These are phyloP conservation scores for Pseudorasbora parva DNA, from an alignment of 2,113 vertebrate genomes.

Conservation along the genomic window DNA sequence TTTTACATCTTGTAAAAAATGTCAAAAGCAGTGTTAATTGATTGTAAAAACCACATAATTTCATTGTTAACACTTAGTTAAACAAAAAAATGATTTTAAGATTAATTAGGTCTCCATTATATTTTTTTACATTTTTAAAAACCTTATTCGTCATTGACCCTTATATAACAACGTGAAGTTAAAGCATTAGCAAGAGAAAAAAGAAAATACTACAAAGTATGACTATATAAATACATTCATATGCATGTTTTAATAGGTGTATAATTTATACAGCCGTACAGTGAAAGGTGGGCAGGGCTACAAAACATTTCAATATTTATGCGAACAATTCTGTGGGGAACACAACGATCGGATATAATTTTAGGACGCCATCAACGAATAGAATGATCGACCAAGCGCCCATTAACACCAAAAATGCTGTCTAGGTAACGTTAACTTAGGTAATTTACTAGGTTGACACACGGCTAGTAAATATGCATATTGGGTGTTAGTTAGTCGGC, in stretches of 20 bases:
- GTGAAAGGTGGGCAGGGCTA: background rate
- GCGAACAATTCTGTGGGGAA: background rate
- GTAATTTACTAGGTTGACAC: background rate
- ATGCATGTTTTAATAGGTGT: background rate
- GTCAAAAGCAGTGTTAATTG: no score
- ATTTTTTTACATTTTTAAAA: no score
- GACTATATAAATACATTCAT: background rate
- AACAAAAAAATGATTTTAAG: no score
- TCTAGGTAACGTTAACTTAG: no score
- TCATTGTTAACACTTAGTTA: no score
- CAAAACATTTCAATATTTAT: background rate
- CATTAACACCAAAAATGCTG: background rate
- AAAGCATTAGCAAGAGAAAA: background rate
- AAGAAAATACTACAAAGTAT: background rate
- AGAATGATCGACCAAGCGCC: background rate
- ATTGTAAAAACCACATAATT: no score
- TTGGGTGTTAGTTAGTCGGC: background rate
- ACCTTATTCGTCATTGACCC: no score
- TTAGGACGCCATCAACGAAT: background rate
- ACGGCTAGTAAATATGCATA: background rate
- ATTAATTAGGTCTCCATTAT: no score
- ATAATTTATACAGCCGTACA: background rate
- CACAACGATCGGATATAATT: background rate
- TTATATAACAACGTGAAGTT: background rate
- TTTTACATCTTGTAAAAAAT: no score